Evolutionary conservation across 2,888 invertebrate species (phyloP), one percentile per base, ranked within the genome.

Genomic region (Acanthosepion pharaonis): DNA sequence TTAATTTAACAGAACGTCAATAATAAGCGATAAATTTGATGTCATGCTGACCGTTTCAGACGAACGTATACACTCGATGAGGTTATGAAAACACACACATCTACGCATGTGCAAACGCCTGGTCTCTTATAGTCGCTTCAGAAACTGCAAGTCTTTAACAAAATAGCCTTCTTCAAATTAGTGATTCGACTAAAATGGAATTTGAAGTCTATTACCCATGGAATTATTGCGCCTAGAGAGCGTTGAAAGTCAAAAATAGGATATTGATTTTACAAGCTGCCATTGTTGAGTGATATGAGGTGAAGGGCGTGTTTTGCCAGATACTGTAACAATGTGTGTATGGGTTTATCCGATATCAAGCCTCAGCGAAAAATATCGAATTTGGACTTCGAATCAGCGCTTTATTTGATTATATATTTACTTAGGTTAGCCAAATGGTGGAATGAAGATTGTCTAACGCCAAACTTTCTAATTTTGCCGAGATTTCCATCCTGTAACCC

Each of bases 1-100:
- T 78, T 78, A 78, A n/a, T 78, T n/a, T 78, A 78, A n/a, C n/a
- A 78, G 33, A n/a, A 78, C 78, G 78, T 78, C 78, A 78, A n/a
- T 78, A n/a, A 9, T 11, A 59, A 78, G n/a, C 15, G 0, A 33
- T 15, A n/a, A 78, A 15, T 78, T 78, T n/a, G 78, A 78, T 78
- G 78, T 78, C 11, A n/a, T 78, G n/a, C n/a, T 9, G 78, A 9
- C n/a, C 78, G n/a, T 78, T 78, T 78, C n/a, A 15, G 15, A 11
- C 11, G n/a, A 78, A n/a, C n/a, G 78, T 5, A 15, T 15, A 1
- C n/a, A 8, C 5, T 4, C 78, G 11, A 15, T 78, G 0, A n/a
- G 5, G n/a, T 33, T 15, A 11, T n/a, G 78, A 78, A n/a, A 5
- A 78, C 11, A 15, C 78, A n/a, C n/a, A n/a, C n/a, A 78, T 33